Evolutionary conservation across 2,888 invertebrate genomes (phyloP).

Genomic region (Chymomyza fuscimana): DNA sequence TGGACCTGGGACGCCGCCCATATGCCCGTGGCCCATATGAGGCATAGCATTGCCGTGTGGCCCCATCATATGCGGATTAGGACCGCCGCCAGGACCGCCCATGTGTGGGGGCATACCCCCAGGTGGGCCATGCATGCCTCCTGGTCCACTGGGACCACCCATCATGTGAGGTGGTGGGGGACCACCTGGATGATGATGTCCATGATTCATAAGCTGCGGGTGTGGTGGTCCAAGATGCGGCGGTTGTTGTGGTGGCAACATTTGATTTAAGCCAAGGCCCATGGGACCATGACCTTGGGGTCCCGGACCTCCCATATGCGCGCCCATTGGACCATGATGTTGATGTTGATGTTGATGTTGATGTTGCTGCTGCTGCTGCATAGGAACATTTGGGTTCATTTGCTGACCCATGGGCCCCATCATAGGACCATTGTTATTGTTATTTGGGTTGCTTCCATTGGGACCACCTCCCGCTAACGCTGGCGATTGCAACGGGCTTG

Average conservation of each 20-base stretch:
- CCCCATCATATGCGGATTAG: constrained; percentile 70
- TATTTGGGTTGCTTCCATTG: constrained; percentile 42
- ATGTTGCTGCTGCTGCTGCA: constrained; percentile 72
- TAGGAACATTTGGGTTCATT: constrained; percentile 80
- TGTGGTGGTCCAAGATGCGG: constrained; percentile 74
- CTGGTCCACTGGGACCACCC: constrained; percentile 55
- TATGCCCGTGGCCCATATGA: constrained; percentile 72
- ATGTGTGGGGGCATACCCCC: constrained; percentile 69
- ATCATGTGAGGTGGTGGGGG: constrained; percentile 76
- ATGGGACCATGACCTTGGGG: constrained; percentile 72
- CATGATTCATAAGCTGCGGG: constrained; percentile 75
- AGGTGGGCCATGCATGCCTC: constrained; percentile 64
- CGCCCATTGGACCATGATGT: constrained; percentile 77
- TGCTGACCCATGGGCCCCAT: constrained; percentile 73
- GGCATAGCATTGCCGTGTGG: constrained; percentile 67
- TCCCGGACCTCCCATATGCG: constrained; percentile 67
- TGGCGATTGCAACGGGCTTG: constrained; percentile 74
- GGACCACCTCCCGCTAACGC: constrained; percentile 54
- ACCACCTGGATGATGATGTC: constrained; percentile 71
- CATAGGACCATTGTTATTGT: constrained; percentile 74
- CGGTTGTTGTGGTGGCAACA: constrained; percentile 76
- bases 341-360: constrained; percentile 60
- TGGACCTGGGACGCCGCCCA: constrained; percentile 74
- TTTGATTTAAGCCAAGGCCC: constrained; percentile 69
- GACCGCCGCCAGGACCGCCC: constrained; percentile 52